Conservation (phyloP, 2,888 invertebrate genomes). For the Tortricodes alternella region DNA sequence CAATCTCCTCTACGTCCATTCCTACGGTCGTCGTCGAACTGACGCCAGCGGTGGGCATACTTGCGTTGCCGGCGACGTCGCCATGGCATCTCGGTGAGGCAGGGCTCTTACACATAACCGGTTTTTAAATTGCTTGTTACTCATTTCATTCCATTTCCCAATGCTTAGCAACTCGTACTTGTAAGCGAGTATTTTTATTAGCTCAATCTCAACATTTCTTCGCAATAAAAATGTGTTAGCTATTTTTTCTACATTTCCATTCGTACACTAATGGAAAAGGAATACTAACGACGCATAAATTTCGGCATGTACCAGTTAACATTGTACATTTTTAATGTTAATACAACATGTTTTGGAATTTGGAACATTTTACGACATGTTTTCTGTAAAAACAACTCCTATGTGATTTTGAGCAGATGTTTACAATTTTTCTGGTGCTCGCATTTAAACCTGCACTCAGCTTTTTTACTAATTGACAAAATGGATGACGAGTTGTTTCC, state of each 20-base stretch:
- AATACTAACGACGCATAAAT: conserved; percentile 5
- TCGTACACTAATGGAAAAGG: not conserved
- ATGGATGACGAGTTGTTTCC: too few species aligned
- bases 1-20: too few species aligned
- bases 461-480: too few species aligned
- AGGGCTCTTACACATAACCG: too few species aligned
- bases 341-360: not conserved
- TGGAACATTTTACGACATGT: not conserved
- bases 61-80: too few species aligned
- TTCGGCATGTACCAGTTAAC: not conserved
- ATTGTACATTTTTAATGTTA: not conserved
- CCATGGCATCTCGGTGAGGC: too few species aligned
- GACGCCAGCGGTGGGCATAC: too few species aligned
- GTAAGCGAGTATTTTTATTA: not conserved
- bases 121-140: not conserved
- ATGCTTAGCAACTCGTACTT: not conserved
- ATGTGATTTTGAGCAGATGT: too few species aligned
- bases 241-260: not conserved
- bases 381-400: not conserved
- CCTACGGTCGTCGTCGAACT: too few species aligned
- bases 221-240: not conserved
- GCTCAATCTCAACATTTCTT: not conserved
- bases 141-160: not conserved
- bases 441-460: too few species aligned
- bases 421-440: too few species aligned